A percentile compares a stretch with the other conserved stretches of the same genome.
Conservation (phyloP, 2,113 vertebrate genomes). For the Varanus salvator region DNA sequence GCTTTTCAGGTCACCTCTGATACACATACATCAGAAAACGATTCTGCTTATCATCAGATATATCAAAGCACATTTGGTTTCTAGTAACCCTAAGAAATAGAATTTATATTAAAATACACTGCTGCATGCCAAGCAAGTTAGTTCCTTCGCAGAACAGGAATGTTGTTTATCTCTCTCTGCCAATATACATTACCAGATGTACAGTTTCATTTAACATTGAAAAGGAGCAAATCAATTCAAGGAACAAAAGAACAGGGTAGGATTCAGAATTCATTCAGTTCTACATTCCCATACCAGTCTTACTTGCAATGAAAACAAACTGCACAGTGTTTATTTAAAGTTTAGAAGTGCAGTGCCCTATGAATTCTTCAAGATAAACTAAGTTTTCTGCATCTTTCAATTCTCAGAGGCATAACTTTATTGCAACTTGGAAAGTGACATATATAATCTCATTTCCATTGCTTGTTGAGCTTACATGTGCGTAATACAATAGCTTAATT, state of each 20-base stretch:
- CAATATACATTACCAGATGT: constrained; percentile 27
- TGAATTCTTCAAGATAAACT: constrained; percentile 5
- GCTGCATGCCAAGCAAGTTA: constrained; percentile 4
- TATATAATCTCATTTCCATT: neutral
- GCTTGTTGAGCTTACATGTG: neutral
- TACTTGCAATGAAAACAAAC: constrained; percentile 7
- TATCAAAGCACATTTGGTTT: constrained; percentile 40
- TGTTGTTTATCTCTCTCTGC: neutral
- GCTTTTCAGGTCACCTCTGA: neutral
- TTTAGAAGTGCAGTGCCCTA: neutral
- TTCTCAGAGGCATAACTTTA: neutral
- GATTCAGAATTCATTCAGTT: constrained; percentile 6
- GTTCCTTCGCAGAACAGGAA: constrained; percentile 12
- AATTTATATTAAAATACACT: constrained; percentile 17
- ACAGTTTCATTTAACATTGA: constrained; percentile 1
- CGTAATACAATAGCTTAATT: neutral
- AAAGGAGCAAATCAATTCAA: neutral
- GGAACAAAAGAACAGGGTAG: constrained; percentile 26
- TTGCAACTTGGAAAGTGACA: neutral
- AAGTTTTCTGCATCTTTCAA: neutral
- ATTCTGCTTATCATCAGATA: constrained; percentile 42
- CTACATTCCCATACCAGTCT: neutral
- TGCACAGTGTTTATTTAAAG: constrained; percentile 7
- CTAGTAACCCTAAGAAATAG: constrained; percentile 1
- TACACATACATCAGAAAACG: neutral